Evolutionary conservation across 2,797 vertebrate genomes (phyloP), one percentile per base, ranked within the genome.

Genomic region (Alfaro cultratus): DNA sequence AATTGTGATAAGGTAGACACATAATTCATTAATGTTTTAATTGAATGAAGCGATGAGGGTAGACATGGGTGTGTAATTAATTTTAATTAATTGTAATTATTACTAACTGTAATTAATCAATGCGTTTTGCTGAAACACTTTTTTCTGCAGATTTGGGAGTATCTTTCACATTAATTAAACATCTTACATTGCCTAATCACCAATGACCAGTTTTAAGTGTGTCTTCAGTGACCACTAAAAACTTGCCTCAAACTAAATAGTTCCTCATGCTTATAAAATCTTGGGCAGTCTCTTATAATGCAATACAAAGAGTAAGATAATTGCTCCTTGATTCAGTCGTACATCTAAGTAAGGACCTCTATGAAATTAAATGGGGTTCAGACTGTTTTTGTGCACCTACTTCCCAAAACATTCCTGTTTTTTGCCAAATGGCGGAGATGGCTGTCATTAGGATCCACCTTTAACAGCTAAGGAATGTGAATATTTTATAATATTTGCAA

Each of bases 61-160:
- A 13, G 34, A 70, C 67, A 12, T 15, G 8, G 16, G 21, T 31
- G 21, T 16, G 26, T 77, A 31, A 62, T 62, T 74, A 77, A 34
- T 31, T 57, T 31, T 41, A 74, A 64, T 57, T 77, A 57, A 74
- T 70, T 47, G 9, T 47, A 74, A 77, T 77, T 39, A 43, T 60
- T 16, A 23, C 51, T 74, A 39, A 60, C 49, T 49, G 49, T 70
- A 45, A 80, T 73, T 77, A 77, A 57, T 60, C n/a, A 18, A 31
- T 6, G 26, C 39, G 55, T 16, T 15, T 43, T 75, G n/a, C 1
- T 31, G 31, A 68, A 34, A 67, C 3, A 53, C 3, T 9, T 13
- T 26, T 45, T 46, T 45, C 13, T 46, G n/a, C n/a, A 71, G 68
- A 71, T 46, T 45, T 46, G 29, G 6, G n/a, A 72, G 26, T 4